Conservation (phyloP, 1,140 invertebrate species). For the Meloidogyne hapla region DNA sequence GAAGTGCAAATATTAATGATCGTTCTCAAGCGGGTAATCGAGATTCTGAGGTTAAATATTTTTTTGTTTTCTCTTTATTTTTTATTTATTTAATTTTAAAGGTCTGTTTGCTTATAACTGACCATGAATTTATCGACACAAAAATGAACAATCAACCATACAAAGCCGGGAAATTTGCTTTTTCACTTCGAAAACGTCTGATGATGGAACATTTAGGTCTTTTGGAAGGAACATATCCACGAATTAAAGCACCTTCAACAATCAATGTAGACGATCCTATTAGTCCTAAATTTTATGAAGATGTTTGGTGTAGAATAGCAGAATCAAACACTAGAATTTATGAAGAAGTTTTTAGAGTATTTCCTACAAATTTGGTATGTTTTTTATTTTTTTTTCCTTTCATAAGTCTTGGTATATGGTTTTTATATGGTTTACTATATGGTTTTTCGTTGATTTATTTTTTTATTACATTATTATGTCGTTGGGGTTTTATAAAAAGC, state of each 20-base stretch:
- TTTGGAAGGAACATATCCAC: constrained; percentile 54
- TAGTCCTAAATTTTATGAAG: constrained; percentile 56
- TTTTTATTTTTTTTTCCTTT: neutral
- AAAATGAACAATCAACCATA: constrained; percentile 78
- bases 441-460: too few species aligned
- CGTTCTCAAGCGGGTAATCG: constrained; percentile 84
- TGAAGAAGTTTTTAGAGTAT: constrained; percentile 62
- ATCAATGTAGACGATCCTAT: constrained; percentile 59
- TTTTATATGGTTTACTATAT: too few species aligned
- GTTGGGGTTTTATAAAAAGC: too few species aligned
- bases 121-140: constrained; percentile 77
- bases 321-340: constrained; percentile 61
- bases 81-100: neutral
- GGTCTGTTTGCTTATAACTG: constrained; percentile 68
- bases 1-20: constrained; percentile 91
- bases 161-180: constrained; percentile 80
- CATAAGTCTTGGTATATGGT: too few species aligned
- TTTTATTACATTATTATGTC: too few species aligned
- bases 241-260: constrained; percentile 26
- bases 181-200: constrained; percentile 77
- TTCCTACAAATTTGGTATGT: constrained; percentile 58
- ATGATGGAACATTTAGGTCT: constrained; percentile 84
- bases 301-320: constrained; percentile 61
- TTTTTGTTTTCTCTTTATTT: neutral
- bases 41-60: constrained; percentile 78